Evolutionary conservation across 53 echinoderm and acorn worm species (phyloP).

Genomic region (Stichopus horrens): DNA sequence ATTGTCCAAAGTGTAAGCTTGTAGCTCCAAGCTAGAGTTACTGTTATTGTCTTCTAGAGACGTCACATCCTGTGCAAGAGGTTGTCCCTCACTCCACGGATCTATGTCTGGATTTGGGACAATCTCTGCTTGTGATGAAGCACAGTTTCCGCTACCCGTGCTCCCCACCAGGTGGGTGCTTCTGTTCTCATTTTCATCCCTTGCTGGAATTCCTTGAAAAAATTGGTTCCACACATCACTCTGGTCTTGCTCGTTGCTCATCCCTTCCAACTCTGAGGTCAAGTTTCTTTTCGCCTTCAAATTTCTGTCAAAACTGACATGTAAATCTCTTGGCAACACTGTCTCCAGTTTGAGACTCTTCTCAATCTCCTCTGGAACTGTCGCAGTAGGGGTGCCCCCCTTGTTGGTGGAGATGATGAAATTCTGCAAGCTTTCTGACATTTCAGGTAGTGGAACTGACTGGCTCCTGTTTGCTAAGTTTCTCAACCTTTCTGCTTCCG

Average conservation of each 20-base stretch:
- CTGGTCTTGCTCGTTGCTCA: constrained; percentile 31
- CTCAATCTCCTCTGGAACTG: constrained; percentile 34
- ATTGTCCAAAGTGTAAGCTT: constrained; percentile 12
- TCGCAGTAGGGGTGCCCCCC: constrained; percentile 3
- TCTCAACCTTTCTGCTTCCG: neutral
- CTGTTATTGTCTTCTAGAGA: constrained; percentile 14
- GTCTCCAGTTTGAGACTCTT: constrained; percentile 17
- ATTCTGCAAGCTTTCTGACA: constrained; percentile 35
- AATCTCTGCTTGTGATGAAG: constrained; percentile 22
- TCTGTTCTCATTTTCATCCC: constrained; percentile 30
- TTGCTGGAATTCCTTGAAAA: neutral
- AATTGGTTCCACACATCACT: neutral
- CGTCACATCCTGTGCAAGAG: constrained; percentile 2
- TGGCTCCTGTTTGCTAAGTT: constrained; percentile 30
- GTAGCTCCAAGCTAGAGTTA: constrained; percentile 21
- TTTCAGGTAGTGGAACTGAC: constrained; percentile 38
- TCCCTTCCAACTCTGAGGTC: constrained; percentile 57
- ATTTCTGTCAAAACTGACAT: neutral
- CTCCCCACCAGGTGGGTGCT: constrained; percentile 31
- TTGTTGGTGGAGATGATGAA: constrained; percentile 32
- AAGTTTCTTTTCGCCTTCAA: constrained; percentile 67
- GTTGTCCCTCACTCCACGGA: neutral
- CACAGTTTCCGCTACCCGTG: constrained; percentile 38
- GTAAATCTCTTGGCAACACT: neutral
- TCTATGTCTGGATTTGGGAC: constrained; percentile 2